Evolutionary conservation across 1,140 invertebrate species (phyloP).

Genomic region (Marisa cornuarietis): DNA sequence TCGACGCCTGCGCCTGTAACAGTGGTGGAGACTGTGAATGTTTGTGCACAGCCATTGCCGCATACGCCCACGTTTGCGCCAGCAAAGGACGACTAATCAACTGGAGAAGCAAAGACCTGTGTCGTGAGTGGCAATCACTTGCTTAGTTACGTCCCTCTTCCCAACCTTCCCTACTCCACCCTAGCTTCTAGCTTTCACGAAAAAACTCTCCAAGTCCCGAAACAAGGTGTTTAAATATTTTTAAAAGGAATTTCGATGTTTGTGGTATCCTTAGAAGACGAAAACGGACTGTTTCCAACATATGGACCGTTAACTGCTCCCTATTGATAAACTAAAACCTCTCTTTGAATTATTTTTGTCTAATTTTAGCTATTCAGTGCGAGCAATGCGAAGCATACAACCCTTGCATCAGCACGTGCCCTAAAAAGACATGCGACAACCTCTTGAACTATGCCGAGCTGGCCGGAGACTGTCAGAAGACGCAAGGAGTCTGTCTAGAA

Average conservation of each 20-base stretch:
- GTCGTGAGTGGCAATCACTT: conserved; percentile 40
- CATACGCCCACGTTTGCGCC: conserved; percentile 87
- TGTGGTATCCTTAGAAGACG: too few species aligned
- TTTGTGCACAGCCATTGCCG: conserved; percentile 86
- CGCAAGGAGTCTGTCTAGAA: conserved; percentile 68
- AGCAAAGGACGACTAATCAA: conserved; percentile 72
- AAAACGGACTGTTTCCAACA: too few species aligned
- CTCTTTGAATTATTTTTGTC: background rate
- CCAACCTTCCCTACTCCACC: too few species aligned
- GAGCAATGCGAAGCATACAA: conserved; percentile 79
- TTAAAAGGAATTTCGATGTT: too few species aligned
- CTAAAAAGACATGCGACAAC: conserved; percentile 84
- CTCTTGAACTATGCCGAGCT: conserved; percentile 70
- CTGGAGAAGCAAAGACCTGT: conserved; percentile 80
- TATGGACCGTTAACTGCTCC: too few species aligned
- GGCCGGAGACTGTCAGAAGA: conserved; percentile 72
- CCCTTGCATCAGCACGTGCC: conserved; percentile 83
- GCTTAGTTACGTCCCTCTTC: too few species aligned
- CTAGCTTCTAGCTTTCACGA: too few species aligned
- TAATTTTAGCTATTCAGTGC: conserved; percentile 82
- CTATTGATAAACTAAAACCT: too few species aligned
- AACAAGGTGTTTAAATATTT: too few species aligned
- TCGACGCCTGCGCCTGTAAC: conserved; percentile 81
- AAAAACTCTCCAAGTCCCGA: too few species aligned
- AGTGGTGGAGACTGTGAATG: conserved; percentile 90